Conservation (phyloP, 2,888 invertebrate species). For the Exephanes ischioxanthus region DNA sequence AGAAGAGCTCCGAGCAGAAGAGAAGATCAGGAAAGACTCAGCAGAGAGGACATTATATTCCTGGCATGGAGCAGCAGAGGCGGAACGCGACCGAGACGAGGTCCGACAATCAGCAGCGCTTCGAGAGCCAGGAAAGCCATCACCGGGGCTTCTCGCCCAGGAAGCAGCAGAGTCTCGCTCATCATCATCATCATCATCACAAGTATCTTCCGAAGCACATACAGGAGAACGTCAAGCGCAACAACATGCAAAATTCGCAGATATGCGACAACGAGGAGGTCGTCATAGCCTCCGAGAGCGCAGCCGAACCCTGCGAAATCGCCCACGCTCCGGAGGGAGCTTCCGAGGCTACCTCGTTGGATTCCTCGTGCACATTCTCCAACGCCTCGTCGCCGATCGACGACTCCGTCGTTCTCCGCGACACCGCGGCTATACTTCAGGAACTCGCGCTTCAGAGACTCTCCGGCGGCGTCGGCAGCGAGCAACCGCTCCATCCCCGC, state of each 20-base stretch:
- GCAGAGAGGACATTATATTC: slow-evolving; percentile 68
- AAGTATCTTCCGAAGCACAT: slow-evolving; percentile 75
- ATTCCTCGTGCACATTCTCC: slow-evolving; percentile 78
- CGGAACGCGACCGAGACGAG: slow-evolving; percentile 59
- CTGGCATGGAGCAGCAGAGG: slow-evolving; percentile 69
- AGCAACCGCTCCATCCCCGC: slow-evolving; percentile 71
- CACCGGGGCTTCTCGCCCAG: slow-evolving; percentile 75
- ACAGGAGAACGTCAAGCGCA: slow-evolving; percentile 73
- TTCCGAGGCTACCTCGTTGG: slow-evolving; percentile 77
- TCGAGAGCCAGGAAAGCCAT: slow-evolving; percentile 66
- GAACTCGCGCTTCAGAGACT: slow-evolving; percentile 82
- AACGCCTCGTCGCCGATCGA: slow-evolving; percentile 79
- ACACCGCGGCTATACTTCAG: slow-evolving; percentile 82
- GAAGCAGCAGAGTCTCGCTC: slow-evolving; percentile 71
- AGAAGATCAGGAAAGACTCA: slow-evolving; percentile 66
- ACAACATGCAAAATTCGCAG: slow-evolving; percentile 70
- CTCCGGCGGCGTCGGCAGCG: slow-evolving; percentile 80
- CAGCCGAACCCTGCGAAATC: slow-evolving; percentile 81
- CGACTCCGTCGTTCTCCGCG: slow-evolving; percentile 79
- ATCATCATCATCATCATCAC: slow-evolving; percentile 48
- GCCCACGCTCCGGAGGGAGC: slow-evolving; percentile 82
- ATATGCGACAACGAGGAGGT: slow-evolving; percentile 75
- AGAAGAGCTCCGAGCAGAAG: slow-evolving; percentile 67
- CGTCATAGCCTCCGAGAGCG: slow-evolving; percentile 81
- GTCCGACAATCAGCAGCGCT: slow-evolving; percentile 66